These are phyloP conservation scores for Gymnarchus niloticus DNA, from an alignment of 2,113 vertebrate genomes.

Conservation along the genomic window DNA sequence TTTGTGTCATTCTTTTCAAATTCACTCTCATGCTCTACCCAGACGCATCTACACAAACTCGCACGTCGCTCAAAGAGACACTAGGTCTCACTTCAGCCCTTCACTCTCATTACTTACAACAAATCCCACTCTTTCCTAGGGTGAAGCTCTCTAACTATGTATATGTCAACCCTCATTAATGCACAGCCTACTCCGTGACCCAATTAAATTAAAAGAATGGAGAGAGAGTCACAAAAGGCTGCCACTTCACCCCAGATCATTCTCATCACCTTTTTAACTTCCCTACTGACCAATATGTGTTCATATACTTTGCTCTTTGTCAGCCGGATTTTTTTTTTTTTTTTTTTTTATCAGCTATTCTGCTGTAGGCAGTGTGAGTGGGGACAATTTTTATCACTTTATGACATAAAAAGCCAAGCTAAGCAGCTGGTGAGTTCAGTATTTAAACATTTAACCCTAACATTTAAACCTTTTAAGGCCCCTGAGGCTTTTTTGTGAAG, in stretches of 20 bases:
- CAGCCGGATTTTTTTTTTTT: background rate
- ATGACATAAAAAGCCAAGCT: conserved; percentile 24
- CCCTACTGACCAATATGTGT: conserved; percentile 14
- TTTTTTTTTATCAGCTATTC: conserved; percentile 24
- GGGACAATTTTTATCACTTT: conserved; percentile 24
- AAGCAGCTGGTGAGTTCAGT: conserved; percentile 23
- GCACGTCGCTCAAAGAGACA: background rate
- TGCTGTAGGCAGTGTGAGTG: conserved; percentile 26
- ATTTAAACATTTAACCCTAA: background rate
- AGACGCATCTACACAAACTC: background rate
- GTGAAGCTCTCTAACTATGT: background rate
- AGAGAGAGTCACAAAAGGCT: conserved; percentile 14
- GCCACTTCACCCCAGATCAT: background rate
- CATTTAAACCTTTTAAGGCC: background rate
- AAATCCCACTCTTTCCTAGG: background rate
- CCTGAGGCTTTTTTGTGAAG: conserved; percentile 9
- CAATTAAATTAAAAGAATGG: conserved; percentile 36
- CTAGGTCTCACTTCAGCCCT: background rate
- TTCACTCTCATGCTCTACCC: background rate
- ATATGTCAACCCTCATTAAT: conserved; percentile 23
- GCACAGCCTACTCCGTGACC: conserved; percentile 26
- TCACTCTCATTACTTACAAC: conserved; percentile 9
- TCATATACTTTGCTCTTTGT: conserved; percentile 17
- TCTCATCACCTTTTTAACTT: conserved; percentile 37
- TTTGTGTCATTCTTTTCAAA: background rate